Conservation (phyloP, 1,140 invertebrate species). For the Diploscapter pachys region DNA sequence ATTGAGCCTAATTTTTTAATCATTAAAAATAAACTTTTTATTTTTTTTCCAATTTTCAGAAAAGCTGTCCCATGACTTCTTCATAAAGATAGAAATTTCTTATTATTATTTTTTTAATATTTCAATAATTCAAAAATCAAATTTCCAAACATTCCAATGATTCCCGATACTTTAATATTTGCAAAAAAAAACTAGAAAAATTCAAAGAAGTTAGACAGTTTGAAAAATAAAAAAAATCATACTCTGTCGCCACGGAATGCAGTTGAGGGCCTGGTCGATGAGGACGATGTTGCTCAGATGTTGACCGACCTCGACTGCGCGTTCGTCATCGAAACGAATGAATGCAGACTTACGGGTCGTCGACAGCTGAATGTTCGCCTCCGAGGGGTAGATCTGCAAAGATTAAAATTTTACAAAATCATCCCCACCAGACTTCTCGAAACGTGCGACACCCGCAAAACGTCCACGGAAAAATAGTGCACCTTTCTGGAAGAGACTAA, state of each 20-base stretch:
- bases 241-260: constrained; percentile 77
- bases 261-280: constrained; percentile 91
- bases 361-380: constrained; percentile 65
- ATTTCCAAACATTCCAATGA: too few relatives aligned
- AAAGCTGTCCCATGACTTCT: background rate
- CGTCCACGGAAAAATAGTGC: too few relatives aligned
- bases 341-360: constrained; percentile 84
- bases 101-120: background rate
- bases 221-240: constrained; percentile 48
- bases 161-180: background rate
- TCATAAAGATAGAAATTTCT: constrained; percentile 12
- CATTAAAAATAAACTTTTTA: background rate
- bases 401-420: background rate
- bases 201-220: background rate
- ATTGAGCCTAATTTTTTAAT: constrained; percentile 71
- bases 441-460: too few relatives aligned
- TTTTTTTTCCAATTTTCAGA: background rate
- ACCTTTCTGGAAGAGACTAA: too few relatives aligned
- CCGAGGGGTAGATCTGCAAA: constrained; percentile 51
- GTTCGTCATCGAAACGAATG: constrained; percentile 85
- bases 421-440: too few relatives aligned
- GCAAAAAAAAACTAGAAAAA: constrained; percentile 18
- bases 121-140: too few relatives aligned
- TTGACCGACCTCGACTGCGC: constrained; percentile 82
- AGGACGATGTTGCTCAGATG: constrained; percentile 98